Conservation (phyloP, 2,797 vertebrate genomes). For the Halcyon leucocephala region DNA sequence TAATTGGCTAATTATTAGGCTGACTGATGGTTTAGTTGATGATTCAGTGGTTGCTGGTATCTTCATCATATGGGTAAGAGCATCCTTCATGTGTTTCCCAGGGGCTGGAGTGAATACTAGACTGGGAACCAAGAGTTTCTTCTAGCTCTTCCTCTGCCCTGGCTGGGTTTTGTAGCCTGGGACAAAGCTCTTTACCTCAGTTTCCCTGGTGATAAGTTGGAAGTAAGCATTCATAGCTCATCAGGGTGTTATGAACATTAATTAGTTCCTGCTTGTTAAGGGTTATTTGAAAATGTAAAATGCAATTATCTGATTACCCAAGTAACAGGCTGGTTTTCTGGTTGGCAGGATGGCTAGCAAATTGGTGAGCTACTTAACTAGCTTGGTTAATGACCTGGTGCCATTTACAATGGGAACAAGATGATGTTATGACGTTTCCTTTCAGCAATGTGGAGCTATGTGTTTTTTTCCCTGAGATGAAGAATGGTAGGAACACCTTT, state of each 20-base stretch:
- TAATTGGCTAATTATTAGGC: constrained; percentile 63
- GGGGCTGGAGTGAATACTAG: neutral
- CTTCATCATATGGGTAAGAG: constrained; percentile 33
- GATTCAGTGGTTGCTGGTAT: constrained; percentile 30
- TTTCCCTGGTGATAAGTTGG: neutral
- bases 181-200: constrained; percentile 28
- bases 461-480: neutral
- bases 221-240: neutral
- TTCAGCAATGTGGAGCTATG: neutral
- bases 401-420: neutral
- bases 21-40: constrained; percentile 66
- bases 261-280: constrained; percentile 7
- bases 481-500: neutral
- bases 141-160: neutral
- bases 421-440: neutral
- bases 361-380: constrained; percentile 33
- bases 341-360: neutral
- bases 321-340: constrained; percentile 30
- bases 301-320: neutral
- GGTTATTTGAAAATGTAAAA: constrained; percentile 52
- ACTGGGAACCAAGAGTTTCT: neutral
- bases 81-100: neutral
- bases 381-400: constrained; percentile 37
- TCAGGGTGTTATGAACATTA: neutral
- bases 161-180: neutral